phyloP scores from a whole-genome alignment of 2,888 invertebrate species.

The Drosophila mettleri region DNA sequence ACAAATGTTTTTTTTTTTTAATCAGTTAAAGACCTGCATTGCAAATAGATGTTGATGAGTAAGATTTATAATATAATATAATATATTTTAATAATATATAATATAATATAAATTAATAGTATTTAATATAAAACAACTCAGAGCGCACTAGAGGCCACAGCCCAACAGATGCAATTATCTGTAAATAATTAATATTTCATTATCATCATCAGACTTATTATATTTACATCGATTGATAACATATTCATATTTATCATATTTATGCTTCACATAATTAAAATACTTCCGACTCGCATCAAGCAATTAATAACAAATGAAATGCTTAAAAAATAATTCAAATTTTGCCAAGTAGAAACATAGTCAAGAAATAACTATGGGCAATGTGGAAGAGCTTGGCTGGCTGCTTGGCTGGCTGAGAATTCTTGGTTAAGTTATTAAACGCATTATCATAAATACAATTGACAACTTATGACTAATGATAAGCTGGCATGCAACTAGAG shows the following conservation, averaged over 20 bases:
- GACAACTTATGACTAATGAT: slow-evolving; percentile 81
- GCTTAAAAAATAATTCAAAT: slow-evolving; percentile 29
- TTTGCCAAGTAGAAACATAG: slow-evolving; percentile 27
- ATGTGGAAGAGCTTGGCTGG: slow-evolving; percentile 17
- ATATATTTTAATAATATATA: too few relatives aligned
- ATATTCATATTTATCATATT: neutral
- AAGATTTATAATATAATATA: too few relatives aligned
- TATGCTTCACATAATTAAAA: too few relatives aligned
- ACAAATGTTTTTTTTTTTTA: too few relatives aligned
- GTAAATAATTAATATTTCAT: neutral
- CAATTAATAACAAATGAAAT: slow-evolving; percentile 54
- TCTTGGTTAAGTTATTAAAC: slow-evolving; percentile 75
- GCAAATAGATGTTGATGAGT: too few relatives aligned
- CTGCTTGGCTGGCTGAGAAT: slow-evolving; percentile 34
- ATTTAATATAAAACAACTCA: too few relatives aligned
- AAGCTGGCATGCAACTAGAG: slow-evolving; percentile 75
- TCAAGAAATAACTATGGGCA: slow-evolving; percentile 21
- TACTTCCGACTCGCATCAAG: slow-evolving; percentile 21
- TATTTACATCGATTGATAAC: neutral
- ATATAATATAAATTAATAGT: too few relatives aligned
- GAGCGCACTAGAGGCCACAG: too few relatives aligned
- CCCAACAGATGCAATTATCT: neutral
- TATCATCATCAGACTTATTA: too few relatives aligned
- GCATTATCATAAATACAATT: slow-evolving; percentile 80
- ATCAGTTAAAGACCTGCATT: too few relatives aligned